A percentile compares a stretch with the other conserved stretches of the same genome.
Conservation (phyloP, 2,113 vertebrate species). For the Menidia beryllina region DNA sequence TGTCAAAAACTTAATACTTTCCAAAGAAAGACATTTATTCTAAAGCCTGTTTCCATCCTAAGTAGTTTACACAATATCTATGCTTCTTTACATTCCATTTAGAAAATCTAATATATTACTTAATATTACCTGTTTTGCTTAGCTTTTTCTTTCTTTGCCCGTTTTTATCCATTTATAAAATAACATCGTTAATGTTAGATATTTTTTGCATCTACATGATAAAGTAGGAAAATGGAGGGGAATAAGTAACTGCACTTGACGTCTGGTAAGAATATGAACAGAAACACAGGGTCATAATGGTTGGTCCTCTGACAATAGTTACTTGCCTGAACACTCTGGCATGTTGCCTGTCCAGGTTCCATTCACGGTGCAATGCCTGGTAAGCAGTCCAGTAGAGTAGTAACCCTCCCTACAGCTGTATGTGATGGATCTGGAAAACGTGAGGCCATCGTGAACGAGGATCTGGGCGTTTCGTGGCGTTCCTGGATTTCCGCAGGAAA, state of each 20-base stretch:
- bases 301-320: not conserved
- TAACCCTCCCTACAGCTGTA: constrained; percentile 94
- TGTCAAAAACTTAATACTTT: no score
- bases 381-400: constrained; percentile 92
- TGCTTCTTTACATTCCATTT: not conserved
- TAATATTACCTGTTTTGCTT: not conserved
- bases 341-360: constrained; percentile 95
- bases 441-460: constrained; percentile 89
- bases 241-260: not conserved
- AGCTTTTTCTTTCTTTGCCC: no score
- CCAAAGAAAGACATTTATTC: constrained; percentile 27
- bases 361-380: constrained; percentile 94
- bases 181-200: not conserved
- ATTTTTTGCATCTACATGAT: not conserved
- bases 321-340: constrained; percentile 91
- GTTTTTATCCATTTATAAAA: not conserved
- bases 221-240: not conserved
- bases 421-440: constrained; percentile 92
- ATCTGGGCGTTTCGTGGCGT: constrained; percentile 91
- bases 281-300: not conserved
- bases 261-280: not conserved
- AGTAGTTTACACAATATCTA: not conserved
- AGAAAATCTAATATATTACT: not conserved
- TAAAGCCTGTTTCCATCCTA: not conserved
- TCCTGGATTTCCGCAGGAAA: constrained; percentile 96